These are phyloP conservation scores for Nannospalax galili DNA, from an alignment of 2,113 vertebrate genomes.

Conservation along the genomic window DNA sequence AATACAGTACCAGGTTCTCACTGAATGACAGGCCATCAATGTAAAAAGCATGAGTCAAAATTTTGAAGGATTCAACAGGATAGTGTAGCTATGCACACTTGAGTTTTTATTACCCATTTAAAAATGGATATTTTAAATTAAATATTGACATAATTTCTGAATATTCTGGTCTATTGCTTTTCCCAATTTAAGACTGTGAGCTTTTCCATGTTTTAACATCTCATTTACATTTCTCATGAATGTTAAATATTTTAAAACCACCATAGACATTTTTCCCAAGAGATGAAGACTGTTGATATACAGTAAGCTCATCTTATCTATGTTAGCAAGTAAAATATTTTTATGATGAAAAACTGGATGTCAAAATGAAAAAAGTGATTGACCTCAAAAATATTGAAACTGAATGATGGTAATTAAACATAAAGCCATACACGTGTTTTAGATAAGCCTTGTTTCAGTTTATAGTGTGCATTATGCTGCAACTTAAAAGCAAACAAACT, in stretches of 20 bases:
- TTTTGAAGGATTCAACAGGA: slow-evolving; percentile 24
- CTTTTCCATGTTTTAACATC: slow-evolving; percentile 1
- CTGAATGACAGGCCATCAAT: slow-evolving; percentile 46
- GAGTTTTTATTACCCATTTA: slow-evolving; percentile 65
- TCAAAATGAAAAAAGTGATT: slow-evolving; percentile 53
- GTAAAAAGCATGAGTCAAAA: slow-evolving; percentile 56
- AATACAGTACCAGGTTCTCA: slow-evolving; percentile 70
- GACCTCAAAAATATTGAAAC: slow-evolving; percentile 66
- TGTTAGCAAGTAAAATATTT: slow-evolving; percentile 14
- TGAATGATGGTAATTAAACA: slow-evolving; percentile 41
- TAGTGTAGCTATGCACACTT: slow-evolving; percentile 43
- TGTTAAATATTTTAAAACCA: slow-evolving; percentile 68
- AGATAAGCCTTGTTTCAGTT: not conserved
- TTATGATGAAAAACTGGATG: slow-evolving; percentile 53
- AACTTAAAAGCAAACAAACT: slow-evolving; percentile 47
- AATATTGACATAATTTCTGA: slow-evolving; percentile 59
- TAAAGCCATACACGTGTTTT: slow-evolving; percentile 16
- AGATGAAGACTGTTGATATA: slow-evolving; percentile 55
- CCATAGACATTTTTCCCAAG: slow-evolving; percentile 35
- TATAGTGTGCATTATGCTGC: not conserved
- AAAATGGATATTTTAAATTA: slow-evolving; percentile 71
- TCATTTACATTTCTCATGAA: slow-evolving; percentile 71
- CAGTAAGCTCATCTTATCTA: slow-evolving; percentile 55
- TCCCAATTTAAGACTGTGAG: slow-evolving; percentile 11
- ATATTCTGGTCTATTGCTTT: slow-evolving; percentile 66